These are phyloP conservation scores for Temnothorax longispinosus DNA, from an alignment of 1,140 invertebrate genomes.

Conservation along the genomic window DNA sequence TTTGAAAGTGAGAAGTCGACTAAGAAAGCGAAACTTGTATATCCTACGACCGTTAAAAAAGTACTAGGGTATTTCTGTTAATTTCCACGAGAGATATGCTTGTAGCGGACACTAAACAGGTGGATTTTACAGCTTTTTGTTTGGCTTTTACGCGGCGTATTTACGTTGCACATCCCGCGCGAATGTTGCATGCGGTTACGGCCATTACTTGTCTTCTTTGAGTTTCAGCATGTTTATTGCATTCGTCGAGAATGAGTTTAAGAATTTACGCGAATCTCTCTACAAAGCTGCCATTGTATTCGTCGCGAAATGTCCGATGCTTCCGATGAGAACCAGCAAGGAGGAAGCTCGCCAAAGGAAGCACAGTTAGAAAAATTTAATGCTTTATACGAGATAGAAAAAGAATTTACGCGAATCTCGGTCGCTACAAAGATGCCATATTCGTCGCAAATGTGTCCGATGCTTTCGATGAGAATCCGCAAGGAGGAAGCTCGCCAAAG, in stretches of 20 bases:
- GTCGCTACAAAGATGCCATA: not conserved
- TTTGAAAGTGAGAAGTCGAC: not conserved
- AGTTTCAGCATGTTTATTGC: slow-evolving; percentile 19
- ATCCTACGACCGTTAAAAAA: slow-evolving; percentile 6
- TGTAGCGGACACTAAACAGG: slow-evolving; percentile 19
- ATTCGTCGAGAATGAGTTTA: slow-evolving; percentile 2
- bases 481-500: not conserved
- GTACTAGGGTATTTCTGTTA: slow-evolving; percentile 2
- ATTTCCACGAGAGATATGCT: slow-evolving; percentile 15
- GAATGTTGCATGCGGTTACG: not conserved
- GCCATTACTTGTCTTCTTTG: slow-evolving; percentile 24
- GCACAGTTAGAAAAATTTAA: not conserved
- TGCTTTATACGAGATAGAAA: not conserved
- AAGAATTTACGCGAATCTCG: not conserved
- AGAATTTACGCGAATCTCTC: not conserved
- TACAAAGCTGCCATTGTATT: not conserved
- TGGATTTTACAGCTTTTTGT: not conserved
- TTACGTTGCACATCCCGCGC: slow-evolving; percentile 19
- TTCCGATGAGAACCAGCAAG: not conserved
- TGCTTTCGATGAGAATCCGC: not conserved
- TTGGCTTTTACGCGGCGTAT: slow-evolving; percentile 23
- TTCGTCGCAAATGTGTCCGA: not conserved
- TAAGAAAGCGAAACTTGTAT: slow-evolving; percentile 8
- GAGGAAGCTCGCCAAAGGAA: not conserved
- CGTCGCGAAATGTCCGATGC: not conserved